A percentile compares a stretch with the other conserved stretches of the same genome.
Conservation (phyloP, 1,140 invertebrate genomes). For the Oryctes rhinoceros region DNA sequence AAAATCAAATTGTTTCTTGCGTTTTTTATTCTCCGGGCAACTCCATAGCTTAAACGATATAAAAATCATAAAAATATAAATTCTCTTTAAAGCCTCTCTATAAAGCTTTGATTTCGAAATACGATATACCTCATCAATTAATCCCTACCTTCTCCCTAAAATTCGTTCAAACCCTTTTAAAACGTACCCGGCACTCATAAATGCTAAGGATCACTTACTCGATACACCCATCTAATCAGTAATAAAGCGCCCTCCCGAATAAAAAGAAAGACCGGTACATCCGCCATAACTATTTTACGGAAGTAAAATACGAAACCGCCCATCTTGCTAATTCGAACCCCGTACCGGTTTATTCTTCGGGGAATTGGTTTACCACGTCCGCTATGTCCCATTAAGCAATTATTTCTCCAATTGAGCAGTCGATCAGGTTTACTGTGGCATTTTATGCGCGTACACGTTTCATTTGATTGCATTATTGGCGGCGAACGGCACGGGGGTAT, state of each 20-base stretch:
- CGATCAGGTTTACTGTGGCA: constrained; percentile 32
- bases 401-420: constrained; percentile 34
- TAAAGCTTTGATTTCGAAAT: too few species aligned
- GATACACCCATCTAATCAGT: not conserved
- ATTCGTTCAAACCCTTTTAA: too few species aligned
- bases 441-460: constrained; percentile 35
- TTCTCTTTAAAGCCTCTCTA: too few species aligned
- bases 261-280: not conserved
- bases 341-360: constrained; percentile 11
- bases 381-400: constrained; percentile 32
- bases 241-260: not conserved
- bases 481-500: not conserved
- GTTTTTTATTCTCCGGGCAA: too few species aligned
- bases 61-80: too few species aligned
- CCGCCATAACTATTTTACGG: constrained; percentile 7
- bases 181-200: not conserved
- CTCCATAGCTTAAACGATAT: too few species aligned
- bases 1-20: too few species aligned
- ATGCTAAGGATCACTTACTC: not conserved
- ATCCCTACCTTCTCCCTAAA: too few species aligned
- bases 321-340: not conserved
- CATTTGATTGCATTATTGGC: constrained; percentile 31
- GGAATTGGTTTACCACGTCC: constrained; percentile 17
- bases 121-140: too few species aligned
- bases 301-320: constrained; percentile 30